These are phyloP conservation scores for Coptotermes formosanus DNA, from an alignment of 1,140 invertebrate genomes.

Conservation along the genomic window DNA sequence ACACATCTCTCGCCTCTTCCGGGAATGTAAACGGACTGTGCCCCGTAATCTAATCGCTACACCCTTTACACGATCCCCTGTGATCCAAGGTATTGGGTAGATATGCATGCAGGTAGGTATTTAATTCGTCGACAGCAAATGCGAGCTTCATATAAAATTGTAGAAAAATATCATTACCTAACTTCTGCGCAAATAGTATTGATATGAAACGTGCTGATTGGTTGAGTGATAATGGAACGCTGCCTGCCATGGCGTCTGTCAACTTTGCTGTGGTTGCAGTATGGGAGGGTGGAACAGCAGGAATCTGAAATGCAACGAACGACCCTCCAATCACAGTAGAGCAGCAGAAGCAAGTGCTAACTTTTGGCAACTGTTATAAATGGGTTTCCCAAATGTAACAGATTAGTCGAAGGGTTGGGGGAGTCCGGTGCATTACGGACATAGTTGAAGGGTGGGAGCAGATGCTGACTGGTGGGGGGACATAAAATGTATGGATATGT, in stretches of 20 bases:
- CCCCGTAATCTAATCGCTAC: too few relatives aligned
- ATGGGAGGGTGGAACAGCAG: not conserved
- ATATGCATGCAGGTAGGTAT: too few relatives aligned
- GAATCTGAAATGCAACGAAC: not conserved
- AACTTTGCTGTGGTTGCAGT: not conserved
- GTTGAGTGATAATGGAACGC: too few relatives aligned
- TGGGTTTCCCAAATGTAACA: slow-evolving; percentile 14
- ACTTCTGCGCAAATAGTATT: too few relatives aligned
- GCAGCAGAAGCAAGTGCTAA: not conserved
- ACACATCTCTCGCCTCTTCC: too few relatives aligned
- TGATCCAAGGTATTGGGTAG: too few relatives aligned
- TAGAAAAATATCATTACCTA: too few relatives aligned
- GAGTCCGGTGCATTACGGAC: not conserved
- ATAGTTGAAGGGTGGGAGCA: not conserved
- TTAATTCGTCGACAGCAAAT: too few relatives aligned
- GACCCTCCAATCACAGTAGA: not conserved
- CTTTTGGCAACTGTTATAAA: slow-evolving; percentile 11
- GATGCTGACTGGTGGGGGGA: not conserved
- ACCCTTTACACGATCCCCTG: too few relatives aligned
- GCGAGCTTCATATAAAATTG: too few relatives aligned
- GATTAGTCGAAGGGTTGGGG: not conserved
- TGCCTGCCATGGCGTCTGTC: not conserved
- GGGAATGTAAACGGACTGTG: too few relatives aligned
- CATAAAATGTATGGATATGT: not conserved
- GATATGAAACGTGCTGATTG: too few relatives aligned